Base-by-base conservation (phyloP, 1,140 invertebrate species). In the Dicyema japonicum region DNA sequence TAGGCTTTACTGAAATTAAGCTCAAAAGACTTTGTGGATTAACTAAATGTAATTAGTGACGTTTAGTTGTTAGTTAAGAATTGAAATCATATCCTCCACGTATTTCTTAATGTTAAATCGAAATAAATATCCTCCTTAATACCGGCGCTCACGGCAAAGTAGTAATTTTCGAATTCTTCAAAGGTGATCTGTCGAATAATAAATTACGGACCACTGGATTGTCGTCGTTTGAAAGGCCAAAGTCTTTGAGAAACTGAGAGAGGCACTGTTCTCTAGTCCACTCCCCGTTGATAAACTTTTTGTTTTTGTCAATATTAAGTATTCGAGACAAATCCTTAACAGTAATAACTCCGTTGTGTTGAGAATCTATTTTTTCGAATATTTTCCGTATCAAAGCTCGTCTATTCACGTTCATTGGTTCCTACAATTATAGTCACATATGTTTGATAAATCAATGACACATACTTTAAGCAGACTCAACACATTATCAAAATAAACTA, bases 151-250 rank as follows among this genome's bases (percentile, higher is more conserved):
- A 85, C 67, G 3, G 65, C 72, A 30, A 67, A 60, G 46, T 82
- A 82, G 43, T 85, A 82, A 44, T 80, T 72, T 40, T 69, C 52
- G 38, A 82, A 85, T 51, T 85, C 75, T 38, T 80, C 72, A 29
- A 62, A 56, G 0, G 72, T 80, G 1, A 82, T 67, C 72, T 80
- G 47, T 21, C 9, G 19, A 22, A 56, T n/a, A n/a, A n/a, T 9
- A 18, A 15, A 19, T 12, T 11, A 26, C 31, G 49, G 54, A 80
- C 75, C 49, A 61, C 64, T 40, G 70, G 72, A 54, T 85, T 71
- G 24, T 60, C 57, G n/a, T 61, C 59, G 21, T 66, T 64, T n/a
- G 41, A 37, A 19, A 63, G 58, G 47, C 88, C 76, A 45, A 90
- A 88, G 42, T 70, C 72, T 9, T 60, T 62, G 3, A 90, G 51